phyloP scores from a whole-genome alignment of 2,797 vertebrate species.

The Acrossocheilus wenchowensis region DNA sequence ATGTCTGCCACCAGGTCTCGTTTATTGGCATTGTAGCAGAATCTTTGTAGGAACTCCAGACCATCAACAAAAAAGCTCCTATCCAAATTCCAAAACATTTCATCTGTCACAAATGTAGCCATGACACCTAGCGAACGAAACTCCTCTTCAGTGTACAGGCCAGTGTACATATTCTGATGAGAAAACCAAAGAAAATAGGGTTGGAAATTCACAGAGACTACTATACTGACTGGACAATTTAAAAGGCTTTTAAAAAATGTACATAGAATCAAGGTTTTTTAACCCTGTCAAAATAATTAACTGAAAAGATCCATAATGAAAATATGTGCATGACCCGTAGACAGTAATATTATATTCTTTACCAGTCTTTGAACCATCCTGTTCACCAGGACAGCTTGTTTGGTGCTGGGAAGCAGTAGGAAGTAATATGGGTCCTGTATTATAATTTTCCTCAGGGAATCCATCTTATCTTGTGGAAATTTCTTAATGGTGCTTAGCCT shows the following conservation, averaged over 20 bases:
- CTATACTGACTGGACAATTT: background rate
- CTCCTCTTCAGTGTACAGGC: slow-evolving; percentile 74
- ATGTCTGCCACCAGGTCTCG: slow-evolving; percentile 73
- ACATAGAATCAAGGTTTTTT: background rate
- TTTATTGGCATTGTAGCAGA: slow-evolving; percentile 78
- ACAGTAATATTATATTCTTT: slow-evolving; percentile 42
- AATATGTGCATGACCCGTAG: background rate
- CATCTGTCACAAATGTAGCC: slow-evolving; percentile 77
- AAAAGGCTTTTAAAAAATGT: background rate
- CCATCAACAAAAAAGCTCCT: slow-evolving; percentile 73
- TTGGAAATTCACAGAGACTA: background rate
- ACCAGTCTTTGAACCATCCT: slow-evolving; percentile 80
- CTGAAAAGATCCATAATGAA: background rate
- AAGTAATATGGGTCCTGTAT: slow-evolving; percentile 71
- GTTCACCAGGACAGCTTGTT: slow-evolving; percentile 79
- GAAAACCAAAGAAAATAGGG: background rate
- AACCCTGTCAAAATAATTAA: background rate
- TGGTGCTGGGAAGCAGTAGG: slow-evolving; percentile 72
- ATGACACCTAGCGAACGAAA: slow-evolving; percentile 77
- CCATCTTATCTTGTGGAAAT: slow-evolving; percentile 74
- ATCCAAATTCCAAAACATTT: slow-evolving; percentile 76
- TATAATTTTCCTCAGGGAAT: slow-evolving; percentile 72
- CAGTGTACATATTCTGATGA: slow-evolving; percentile 75
- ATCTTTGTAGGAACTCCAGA: slow-evolving; percentile 68
- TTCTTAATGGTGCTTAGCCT: slow-evolving; percentile 79